Conservation (phyloP, 2,888 invertebrate species). For the Drosophila macrospina region DNA sequence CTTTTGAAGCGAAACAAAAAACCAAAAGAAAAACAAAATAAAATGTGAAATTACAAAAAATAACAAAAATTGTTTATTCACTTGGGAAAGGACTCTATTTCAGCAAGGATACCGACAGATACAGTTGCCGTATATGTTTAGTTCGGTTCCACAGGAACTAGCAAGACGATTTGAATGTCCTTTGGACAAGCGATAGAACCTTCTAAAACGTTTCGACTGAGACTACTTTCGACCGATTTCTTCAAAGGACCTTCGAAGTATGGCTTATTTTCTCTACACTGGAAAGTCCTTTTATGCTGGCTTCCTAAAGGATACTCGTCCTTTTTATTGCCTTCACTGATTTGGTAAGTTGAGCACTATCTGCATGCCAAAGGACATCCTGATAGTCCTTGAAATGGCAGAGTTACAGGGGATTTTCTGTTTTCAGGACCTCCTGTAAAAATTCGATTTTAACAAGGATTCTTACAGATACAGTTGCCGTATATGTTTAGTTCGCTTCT, state of each 20-base stretch:
- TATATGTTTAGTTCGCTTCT: not conserved
- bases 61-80: not conserved
- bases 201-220: slow-evolving; percentile 10
- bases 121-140: not conserved
- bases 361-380: not conserved
- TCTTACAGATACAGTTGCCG: not conserved
- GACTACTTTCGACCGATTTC: not conserved
- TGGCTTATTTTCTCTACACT: not conserved
- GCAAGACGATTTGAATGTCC: slow-evolving; percentile 2
- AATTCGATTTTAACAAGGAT: not conserved
- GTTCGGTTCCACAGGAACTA: not conserved
- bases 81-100: not conserved
- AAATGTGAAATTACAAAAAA: slow-evolving; percentile 78
- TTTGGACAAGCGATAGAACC: not conserved
- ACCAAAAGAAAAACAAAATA: slow-evolving; percentile 74
- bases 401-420: too few relatives aligned
- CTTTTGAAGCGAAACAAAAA: slow-evolving; percentile 78
- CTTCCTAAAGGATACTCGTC: slow-evolving; percentile 6
- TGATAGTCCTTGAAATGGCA: not conserved
- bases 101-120: not conserved
- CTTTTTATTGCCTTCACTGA: not conserved
- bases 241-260: not conserved
- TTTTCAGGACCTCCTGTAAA: too few relatives aligned
- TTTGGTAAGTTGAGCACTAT: fast-evolving
- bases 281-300: not conserved